These are phyloP conservation scores for Hyles lineata DNA, from an alignment of 2,888 invertebrate species.

Conservation along the genomic window DNA sequence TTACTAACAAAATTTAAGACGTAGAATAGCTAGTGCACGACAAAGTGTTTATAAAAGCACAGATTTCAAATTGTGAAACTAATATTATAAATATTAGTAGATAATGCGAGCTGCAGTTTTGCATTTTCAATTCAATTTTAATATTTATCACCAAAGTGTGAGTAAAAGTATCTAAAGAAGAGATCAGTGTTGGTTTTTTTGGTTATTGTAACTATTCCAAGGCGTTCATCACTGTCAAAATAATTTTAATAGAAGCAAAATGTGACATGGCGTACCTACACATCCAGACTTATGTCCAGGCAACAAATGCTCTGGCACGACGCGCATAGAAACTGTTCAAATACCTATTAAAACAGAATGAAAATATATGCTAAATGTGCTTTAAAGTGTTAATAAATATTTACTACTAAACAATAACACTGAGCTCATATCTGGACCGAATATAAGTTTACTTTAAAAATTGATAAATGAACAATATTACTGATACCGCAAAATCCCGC, in stretches of 20 bases:
- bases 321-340: background rate
- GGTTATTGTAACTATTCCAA: background rate
- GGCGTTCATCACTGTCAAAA: background rate
- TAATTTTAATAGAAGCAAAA: background rate
- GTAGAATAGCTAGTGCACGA: background rate
- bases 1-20: background rate
- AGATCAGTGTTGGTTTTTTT: background rate
- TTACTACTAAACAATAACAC: background rate
- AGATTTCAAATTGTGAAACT: background rate
- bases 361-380: background rate
- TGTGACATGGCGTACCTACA: background rate
- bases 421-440: too few species aligned
- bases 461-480: background rate
- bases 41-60: background rate
- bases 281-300: background rate
- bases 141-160: too few species aligned
- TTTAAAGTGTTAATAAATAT: background rate
- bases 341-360: slow-evolving; percentile 9
- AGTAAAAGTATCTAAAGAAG: too few species aligned
- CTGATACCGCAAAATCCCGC: background rate
- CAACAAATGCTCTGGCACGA: slow-evolving; percentile 1
- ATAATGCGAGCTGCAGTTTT: background rate
- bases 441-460: too few species aligned
- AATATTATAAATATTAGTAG: background rate
- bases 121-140: too few species aligned